Percentiles rank a stretch among this genome's conserved stretches.
phyloP scores from a whole-genome alignment of 2,888 invertebrate species.

The Sphaerophoria rueppellii region DNA sequence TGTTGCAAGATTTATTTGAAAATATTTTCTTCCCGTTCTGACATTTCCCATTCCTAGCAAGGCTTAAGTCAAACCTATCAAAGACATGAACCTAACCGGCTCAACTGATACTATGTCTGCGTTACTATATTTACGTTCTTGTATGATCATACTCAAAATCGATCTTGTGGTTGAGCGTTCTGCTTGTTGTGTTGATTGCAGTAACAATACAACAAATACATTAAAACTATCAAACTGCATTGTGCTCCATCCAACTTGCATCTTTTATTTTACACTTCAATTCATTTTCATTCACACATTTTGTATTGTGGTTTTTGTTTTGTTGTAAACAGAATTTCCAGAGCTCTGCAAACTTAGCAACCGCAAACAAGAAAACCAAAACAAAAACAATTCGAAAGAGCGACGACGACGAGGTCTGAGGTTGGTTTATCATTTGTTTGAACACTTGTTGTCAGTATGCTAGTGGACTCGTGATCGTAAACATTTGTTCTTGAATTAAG shows the following conservation, averaged over 20 bases:
- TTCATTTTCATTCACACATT: neutral
- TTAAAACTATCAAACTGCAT: no score
- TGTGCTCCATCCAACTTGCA: neutral
- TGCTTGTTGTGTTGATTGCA: no score
- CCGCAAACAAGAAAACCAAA: conserved; percentile 31
- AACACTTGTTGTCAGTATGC: conserved; percentile 72
- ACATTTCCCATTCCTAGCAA: no score
- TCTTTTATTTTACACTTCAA: neutral
- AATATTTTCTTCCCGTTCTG: no score
- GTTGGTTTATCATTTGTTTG: conserved; percentile 67
- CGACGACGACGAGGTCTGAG: conserved; percentile 28
- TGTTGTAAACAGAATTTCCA: conserved; percentile 16
- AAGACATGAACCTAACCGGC: no score
- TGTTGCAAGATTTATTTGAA: no score
- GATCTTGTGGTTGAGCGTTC: no score
- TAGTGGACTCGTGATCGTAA: conserved; percentile 62
- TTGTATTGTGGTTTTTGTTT: neutral
- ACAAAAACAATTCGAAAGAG: conserved; percentile 38
- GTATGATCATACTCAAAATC: no score
- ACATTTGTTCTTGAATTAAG: conserved; percentile 37
- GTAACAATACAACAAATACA: no score
- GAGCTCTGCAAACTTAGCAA: conserved; percentile 47
- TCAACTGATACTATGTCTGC: no score
- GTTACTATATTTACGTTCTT: no score
- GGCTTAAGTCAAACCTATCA: no score